Conservation (phyloP, 1,140 invertebrate genomes). For the Dendrolimus punctatus region DNA sequence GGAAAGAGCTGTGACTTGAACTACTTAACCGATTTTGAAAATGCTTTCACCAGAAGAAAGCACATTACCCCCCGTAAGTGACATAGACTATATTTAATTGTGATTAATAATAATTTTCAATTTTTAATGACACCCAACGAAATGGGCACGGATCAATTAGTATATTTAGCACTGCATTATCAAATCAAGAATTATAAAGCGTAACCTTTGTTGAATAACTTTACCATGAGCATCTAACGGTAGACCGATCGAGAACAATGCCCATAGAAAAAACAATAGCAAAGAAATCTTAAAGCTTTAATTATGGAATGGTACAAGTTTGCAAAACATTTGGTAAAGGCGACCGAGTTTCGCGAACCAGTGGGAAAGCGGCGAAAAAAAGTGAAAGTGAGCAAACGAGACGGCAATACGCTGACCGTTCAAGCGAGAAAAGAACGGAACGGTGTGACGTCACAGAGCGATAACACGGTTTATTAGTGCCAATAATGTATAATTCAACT, state of each 20-base stretch:
- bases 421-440: constrained; percentile 24
- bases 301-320: constrained; percentile 23
- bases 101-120: too few relatives aligned
- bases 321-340: constrained; percentile 50
- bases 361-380: constrained; percentile 55
- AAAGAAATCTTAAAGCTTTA: constrained; percentile 9
- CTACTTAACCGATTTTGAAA: too few relatives aligned
- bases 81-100: too few relatives aligned
- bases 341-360: constrained; percentile 43
- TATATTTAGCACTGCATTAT: too few relatives aligned
- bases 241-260: constrained; percentile 9
- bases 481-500: background rate
- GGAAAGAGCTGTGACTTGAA: too few relatives aligned
- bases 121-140: too few relatives aligned
- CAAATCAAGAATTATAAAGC: too few relatives aligned
- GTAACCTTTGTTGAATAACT: constrained; percentile 1
- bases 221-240: constrained; percentile 5
- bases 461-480: constrained; percentile 16
- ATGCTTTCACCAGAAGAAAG: too few relatives aligned
- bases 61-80: too few relatives aligned
- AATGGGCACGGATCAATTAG: too few relatives aligned
- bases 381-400: constrained; percentile 51
- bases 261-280: constrained; percentile 10
- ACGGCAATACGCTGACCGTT: constrained; percentile 17
- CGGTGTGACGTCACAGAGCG: constrained; percentile 21